Conservation (phyloP, 1,140 invertebrate genomes). For the Euwallacea fornicatus region DNA sequence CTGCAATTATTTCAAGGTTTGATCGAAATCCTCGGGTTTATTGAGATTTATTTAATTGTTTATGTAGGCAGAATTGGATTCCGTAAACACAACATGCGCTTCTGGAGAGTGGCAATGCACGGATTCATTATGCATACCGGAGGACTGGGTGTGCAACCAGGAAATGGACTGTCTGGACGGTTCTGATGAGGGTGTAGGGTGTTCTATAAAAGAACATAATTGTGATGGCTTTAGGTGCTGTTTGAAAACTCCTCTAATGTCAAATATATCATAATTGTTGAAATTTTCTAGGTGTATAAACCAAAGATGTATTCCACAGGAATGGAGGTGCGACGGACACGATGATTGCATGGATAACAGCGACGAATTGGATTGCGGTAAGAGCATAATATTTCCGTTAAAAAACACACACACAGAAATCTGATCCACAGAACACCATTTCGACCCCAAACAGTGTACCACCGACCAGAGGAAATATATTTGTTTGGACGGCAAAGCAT, state of each 20-base stretch:
- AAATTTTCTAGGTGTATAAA: conserved; percentile 56
- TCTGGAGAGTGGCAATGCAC: conserved; percentile 54
- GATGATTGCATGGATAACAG: conserved; percentile 67
- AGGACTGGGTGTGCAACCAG: conserved; percentile 61
- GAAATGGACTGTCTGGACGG: conserved; percentile 69
- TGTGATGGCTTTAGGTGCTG: conserved; percentile 53
- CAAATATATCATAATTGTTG: background rate
- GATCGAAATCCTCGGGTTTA: background rate
- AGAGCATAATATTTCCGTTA: conserved; percentile 43
- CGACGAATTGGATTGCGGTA: conserved; percentile 70
- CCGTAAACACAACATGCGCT: conserved; percentile 38
- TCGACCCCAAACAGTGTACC: conserved; percentile 53
- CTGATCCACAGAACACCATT: conserved; percentile 37
- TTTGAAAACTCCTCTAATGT: background rate
- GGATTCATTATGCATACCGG: conserved; percentile 59
- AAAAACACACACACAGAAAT: no score
- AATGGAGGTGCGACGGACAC: conserved; percentile 67
- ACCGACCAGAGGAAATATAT: conserved; percentile 56
- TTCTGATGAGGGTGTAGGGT: conserved; percentile 62
- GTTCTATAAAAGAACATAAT: conserved; percentile 36
- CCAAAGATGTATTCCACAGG: conserved; percentile 61
- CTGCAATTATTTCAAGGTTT: conserved; percentile 45
- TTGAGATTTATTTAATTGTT: conserved; percentile 5
- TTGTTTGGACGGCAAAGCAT: conserved; percentile 63
- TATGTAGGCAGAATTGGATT: conserved; percentile 7